Evolutionary conservation across 1,140 invertebrate genomes (phyloP), one percentile per base, ranked within the genome.

Genomic region (Trichomalopsis sarcophagae): DNA sequence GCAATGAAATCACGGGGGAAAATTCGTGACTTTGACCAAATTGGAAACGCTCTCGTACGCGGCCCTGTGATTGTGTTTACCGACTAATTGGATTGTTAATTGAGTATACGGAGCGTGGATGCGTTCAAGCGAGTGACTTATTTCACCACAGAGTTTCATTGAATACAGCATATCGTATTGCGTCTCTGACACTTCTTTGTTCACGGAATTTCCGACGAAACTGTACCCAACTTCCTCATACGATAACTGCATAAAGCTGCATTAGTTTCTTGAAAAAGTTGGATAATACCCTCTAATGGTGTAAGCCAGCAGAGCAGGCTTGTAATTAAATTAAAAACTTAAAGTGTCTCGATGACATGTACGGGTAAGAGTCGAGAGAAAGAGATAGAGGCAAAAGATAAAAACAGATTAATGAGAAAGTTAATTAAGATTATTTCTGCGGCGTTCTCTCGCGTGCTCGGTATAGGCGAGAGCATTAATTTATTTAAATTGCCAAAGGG

Each of bases 361-460:
- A 36, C 33, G 33, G 33, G 4, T 3, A 36, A 44, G 40, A 44
- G 40, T 9, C 0, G 40, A 44, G 40, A 44, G 73, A 55, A 87
- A 71, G 9, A 71, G 27, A 30, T 13, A 71, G 11, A 71, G 69
- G 27, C 9, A 40, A 13, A 75, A 36, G 21, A 77, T n/a, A 23
- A 79, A 66, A 66, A 66, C 2, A 77, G 30, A 33, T 33, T 66
- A 66, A 66, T 23, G 50, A 79, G 77, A 79, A 79, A 79, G 77
- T 79, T 79, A 79, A 79, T 79, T 79, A 66, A 79, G 76, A 62
- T 78, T 30, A 33, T 78, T 30, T 23, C 21, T 23, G 50, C 44
- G 40, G 40, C 7, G 44, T 77, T 14, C 44, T 27, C 17, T 50
- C 74, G 21, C 74, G 27, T 1, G n/a, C 36, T 76, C 7, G 7